Conservation (phyloP, 2,888 invertebrate species). For the Macrophya annulata region DNA sequence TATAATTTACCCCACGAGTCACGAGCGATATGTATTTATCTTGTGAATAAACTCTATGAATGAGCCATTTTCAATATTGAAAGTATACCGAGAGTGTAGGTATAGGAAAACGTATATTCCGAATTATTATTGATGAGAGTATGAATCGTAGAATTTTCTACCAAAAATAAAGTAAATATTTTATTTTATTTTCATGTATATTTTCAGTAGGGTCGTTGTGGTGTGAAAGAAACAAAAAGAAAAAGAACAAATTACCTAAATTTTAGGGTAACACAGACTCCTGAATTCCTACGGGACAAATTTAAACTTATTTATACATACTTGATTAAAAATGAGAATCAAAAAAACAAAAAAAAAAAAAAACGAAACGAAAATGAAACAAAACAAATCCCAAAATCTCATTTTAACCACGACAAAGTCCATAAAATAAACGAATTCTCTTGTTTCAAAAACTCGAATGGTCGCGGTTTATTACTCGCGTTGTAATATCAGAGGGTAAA, state of each 20-base stretch:
- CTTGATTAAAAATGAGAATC: conserved; percentile 2
- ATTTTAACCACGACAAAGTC: conserved; percentile 7
- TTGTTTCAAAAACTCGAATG: conserved; percentile 17
- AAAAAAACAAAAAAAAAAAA: too few species aligned
- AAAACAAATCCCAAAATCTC: neutral
- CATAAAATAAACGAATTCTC: conserved; percentile 22
- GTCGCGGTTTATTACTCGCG: neutral
- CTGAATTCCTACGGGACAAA: conserved; percentile 10
- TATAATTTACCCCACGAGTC: neutral
- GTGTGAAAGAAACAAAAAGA: neutral
- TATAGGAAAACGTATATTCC: neutral
- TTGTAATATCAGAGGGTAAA: neutral
- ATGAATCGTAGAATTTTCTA: neutral
- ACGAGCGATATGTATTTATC: neutral
- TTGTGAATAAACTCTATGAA: neutral
- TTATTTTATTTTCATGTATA: neutral
- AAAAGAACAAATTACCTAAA: neutral
- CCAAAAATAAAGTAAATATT: neutral
- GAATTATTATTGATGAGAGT: neutral
- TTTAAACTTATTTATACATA: conserved; percentile 17
- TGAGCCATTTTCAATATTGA: neutral
- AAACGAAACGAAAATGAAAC: too few species aligned
- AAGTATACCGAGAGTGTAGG: neutral
- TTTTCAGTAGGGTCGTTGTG: neutral
- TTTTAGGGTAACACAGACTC: neutral